Conservation (phyloP, 2,888 invertebrate species). For the Drosophila sordidula region DNA sequence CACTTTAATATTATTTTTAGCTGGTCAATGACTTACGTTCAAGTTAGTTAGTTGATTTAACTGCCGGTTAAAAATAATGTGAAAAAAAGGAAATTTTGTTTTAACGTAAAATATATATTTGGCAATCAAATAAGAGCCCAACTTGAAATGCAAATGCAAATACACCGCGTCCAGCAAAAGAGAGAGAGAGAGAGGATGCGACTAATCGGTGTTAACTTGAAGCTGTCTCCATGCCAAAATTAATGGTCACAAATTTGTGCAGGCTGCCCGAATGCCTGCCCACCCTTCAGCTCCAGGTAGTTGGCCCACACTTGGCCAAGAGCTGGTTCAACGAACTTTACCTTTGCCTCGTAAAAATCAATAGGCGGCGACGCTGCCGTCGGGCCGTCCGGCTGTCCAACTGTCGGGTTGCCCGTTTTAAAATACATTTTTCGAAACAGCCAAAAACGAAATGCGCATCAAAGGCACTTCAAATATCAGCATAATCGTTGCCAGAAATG, state of each 20-base stretch:
- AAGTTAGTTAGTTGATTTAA: conserved; percentile 36
- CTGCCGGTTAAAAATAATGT: conserved; percentile 10
- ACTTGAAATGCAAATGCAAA: conserved; percentile 56
- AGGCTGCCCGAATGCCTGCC: conserved; percentile 10
- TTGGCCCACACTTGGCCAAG: conserved; percentile 2
- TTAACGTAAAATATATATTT: conserved; percentile 22
- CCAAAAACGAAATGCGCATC: conserved; percentile 70
- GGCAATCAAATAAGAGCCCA: conserved; percentile 40
- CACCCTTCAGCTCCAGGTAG: conserved; percentile 30
- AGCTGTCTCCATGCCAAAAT: conserved; percentile 50
- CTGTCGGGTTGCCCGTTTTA: conserved; percentile 49
- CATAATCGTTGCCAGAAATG: conserved; percentile 66
- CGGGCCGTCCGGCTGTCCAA: conserved; percentile 2
- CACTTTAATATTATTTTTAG: conserved; percentile 40
- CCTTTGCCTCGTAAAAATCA: conserved; percentile 74
- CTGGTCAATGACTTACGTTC: conserved; percentile 69
- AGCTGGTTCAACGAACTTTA: conserved; percentile 67
- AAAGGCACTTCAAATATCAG: conserved; percentile 78
- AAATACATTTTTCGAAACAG: conserved; percentile 62
- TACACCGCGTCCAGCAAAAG: conserved; percentile 15
- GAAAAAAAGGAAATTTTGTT: not conserved
- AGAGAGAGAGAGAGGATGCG: conserved; percentile 52
- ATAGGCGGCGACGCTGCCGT: conserved; percentile 56
- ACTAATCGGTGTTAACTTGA: conserved; percentile 75
- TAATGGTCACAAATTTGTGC: conserved; percentile 42